Base-by-base conservation (phyloP, 2,797 vertebrate species). In the Gila robusta region DNA sequence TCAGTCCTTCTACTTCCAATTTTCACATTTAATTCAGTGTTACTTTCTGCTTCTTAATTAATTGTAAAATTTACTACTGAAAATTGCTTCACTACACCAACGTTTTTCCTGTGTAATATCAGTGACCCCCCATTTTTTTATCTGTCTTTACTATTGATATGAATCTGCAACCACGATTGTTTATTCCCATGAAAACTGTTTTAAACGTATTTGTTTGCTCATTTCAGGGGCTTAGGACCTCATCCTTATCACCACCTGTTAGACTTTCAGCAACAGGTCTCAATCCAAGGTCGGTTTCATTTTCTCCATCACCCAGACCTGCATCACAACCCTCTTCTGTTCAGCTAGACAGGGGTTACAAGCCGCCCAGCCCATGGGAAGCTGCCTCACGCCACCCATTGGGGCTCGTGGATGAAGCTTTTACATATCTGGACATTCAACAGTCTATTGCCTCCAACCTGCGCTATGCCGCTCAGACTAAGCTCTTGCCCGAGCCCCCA, bases 391-490 rank as follows among this genome's bases (percentile, higher is more conserved):
- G 94, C 37, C 97, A 97, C 88, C 97, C 98, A 12, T 91, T 98
- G 14, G 98, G 98, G 69, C 93, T 98, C 6, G 96, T 98, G 89
- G 98, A 99, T 88, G 98, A 98, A 82, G 97, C 97, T 44, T 99
- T 98, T 80, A 81, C 89, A 62, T 92, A 94, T 86, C 96, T 96
- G 88, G 94, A 89, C 87, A 95, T 98, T 84, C 96, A 97, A 90
- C 96, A 98, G 85, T 96, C 95, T 78, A 93, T 99, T 2, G 96
- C 94, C 83, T 94, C 96, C 21, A 97, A 96, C 0, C 92, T 99
- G 69, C 94, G 92, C 35, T 95, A 94, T 47, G 98, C 97, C 11
- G 98, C 98, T 49, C 94, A 94, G 85, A 96, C 96, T 89, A 99
- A 98, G 94, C 93, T 92, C 0, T 92, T 97, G 72, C 96, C 96